phyloP scores from a whole-genome alignment of 2,888 invertebrate genomes.

The Physocephala rufipes region DNA sequence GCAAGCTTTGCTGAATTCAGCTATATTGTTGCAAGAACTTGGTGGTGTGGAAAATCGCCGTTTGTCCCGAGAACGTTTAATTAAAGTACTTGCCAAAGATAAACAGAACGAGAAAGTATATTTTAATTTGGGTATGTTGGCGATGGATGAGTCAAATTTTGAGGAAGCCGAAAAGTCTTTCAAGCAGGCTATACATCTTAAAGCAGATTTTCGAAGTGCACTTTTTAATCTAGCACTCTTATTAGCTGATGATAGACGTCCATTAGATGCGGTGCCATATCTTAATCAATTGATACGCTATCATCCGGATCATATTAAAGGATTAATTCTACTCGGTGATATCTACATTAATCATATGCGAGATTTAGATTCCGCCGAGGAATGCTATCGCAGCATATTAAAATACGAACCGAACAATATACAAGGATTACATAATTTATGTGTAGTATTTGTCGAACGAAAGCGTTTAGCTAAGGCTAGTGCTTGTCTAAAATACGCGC shows the following conservation, averaged over 20 bases:
- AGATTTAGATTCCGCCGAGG: constrained; percentile 92
- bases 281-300: constrained; percentile 88
- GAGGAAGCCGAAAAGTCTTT: constrained; percentile 92
- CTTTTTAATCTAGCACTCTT: constrained; percentile 93
- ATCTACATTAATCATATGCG: constrained; percentile 96
- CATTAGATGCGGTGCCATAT: constrained; percentile 91
- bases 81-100: constrained; percentile 75
- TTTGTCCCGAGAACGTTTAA: constrained; percentile 81
- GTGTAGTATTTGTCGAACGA: constrained; percentile 94
- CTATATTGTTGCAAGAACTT: constrained; percentile 90
- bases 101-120: constrained; percentile 88
- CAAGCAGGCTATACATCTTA: constrained; percentile 85
- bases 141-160: constrained; percentile 93
- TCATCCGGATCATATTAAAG: constrained; percentile 94
- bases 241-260: constrained; percentile 86
- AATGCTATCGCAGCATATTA: constrained; percentile 91
- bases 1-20: constrained; percentile 93
- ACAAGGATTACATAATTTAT: constrained; percentile 94
- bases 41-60: constrained; percentile 82
- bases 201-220: constrained; percentile 90
- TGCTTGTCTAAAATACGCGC: constrained; percentile 83
- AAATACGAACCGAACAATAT: constrained; percentile 89
- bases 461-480: constrained; percentile 87
- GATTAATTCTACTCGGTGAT: constrained; percentile 91
- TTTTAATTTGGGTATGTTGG: constrained; percentile 95